A percentile compares a stretch with the other conserved stretches of the same genome.
These are phyloP conservation scores for Amia ocellicauda DNA, from an alignment of 2,113 vertebrate species.

Conservation along the genomic window DNA sequence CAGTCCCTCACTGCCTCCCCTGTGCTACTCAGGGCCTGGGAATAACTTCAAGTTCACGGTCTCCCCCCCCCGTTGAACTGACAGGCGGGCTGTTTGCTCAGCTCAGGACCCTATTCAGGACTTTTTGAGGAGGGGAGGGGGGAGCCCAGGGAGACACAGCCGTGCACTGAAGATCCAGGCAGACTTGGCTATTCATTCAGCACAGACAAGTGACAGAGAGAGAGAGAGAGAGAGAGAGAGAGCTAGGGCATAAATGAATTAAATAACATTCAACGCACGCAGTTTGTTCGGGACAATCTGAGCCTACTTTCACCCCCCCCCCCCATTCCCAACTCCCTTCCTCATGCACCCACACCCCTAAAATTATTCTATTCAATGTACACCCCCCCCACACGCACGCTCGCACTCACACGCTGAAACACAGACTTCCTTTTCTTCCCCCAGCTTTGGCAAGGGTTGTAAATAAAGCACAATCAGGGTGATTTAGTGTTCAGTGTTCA, in stretches of 20 bases:
- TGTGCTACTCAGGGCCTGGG: slow-evolving; percentile 67
- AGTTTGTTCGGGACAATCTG: slow-evolving; percentile 60
- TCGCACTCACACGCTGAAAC: slow-evolving; percentile 44
- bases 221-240: slow-evolving; percentile 21
- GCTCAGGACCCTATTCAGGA: slow-evolving; percentile 65
- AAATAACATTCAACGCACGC: slow-evolving; percentile 53
- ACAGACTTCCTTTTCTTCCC: slow-evolving; percentile 46
- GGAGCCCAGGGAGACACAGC: slow-evolving; percentile 49
- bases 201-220: slow-evolving; percentile 37
- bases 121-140: slow-evolving; percentile 32
- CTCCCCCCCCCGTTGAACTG: slow-evolving; percentile 76
- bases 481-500: slow-evolving; percentile 54
- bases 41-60: slow-evolving; percentile 75
- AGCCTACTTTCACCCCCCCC: too few species aligned
- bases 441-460: slow-evolving; percentile 54
- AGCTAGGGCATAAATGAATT: slow-evolving; percentile 49
- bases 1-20: slow-evolving; percentile 42
- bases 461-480: slow-evolving; percentile 64
- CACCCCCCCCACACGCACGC: slow-evolving; percentile 35
- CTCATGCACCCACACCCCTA: slow-evolving; percentile 59
- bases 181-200: slow-evolving; percentile 56
- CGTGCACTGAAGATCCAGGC: slow-evolving; percentile 45
- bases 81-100: slow-evolving; percentile 76
- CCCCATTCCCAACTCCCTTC: slow-evolving; percentile 3
- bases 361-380: slow-evolving; percentile 27